A percentile compares a stretch with the other conserved stretches of the same genome.
Evolutionary conservation across 2,888 invertebrate species (phyloP).

Genomic region (Aphodius sticticus): DNA sequence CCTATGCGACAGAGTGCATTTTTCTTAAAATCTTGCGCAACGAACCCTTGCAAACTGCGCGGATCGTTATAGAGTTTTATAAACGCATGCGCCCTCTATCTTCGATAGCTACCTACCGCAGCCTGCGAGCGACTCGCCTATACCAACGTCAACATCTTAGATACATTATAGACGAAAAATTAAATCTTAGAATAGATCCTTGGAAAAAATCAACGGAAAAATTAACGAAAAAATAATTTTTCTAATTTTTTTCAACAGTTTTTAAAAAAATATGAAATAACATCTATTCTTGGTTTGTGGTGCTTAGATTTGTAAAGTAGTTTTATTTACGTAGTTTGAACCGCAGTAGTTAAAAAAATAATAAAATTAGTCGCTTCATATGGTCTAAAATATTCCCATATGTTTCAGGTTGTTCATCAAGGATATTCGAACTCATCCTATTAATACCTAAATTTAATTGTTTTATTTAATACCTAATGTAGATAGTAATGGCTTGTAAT

Average conservation of each 20-base stretch:
- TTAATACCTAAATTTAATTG: too few relatives aligned
- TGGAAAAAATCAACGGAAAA: constrained; percentile 37
- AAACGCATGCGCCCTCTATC: constrained; percentile 53
- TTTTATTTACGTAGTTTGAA: too few relatives aligned
- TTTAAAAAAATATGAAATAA: background rate
- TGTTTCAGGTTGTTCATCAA: background rate
- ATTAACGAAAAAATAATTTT: constrained; percentile 28
- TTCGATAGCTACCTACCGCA: background rate
- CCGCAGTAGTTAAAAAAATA: too few relatives aligned
- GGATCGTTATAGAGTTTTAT: constrained; percentile 58
- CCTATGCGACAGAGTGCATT: constrained; percentile 60
- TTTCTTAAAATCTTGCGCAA: constrained; percentile 61
- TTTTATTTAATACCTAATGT: background rate
- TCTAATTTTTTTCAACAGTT: constrained; percentile 26
- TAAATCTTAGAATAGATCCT: constrained; percentile 39
- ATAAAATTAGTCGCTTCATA: too few relatives aligned
- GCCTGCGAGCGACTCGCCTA: constrained; percentile 20
- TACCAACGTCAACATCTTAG: constrained; percentile 39
- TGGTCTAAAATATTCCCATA: background rate
- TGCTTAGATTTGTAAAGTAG: too few relatives aligned
- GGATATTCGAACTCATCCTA: background rate
- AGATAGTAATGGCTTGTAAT: background rate
- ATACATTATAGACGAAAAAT: constrained; percentile 23
- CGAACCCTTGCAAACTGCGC: constrained; percentile 57
- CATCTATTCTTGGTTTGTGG: too few relatives aligned